Base-by-base conservation (phyloP, 1,140 invertebrate genomes). In the Harpegnathos saltator region DNA sequence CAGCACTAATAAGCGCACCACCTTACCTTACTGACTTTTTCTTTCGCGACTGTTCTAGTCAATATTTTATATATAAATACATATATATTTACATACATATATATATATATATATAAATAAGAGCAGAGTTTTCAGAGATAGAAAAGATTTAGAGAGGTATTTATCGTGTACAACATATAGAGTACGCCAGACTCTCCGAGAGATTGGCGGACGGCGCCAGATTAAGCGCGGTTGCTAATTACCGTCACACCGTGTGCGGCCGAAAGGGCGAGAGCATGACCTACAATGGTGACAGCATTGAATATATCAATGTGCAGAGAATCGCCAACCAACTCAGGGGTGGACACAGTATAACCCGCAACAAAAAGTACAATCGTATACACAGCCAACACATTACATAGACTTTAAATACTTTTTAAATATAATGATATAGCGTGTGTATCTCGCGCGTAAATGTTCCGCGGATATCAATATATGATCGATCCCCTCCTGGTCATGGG, bases 321-420 rank as follows among this genome's bases (percentile, higher is more conserved):
- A 87, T 80, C 44, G 86, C 87, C 82, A 85, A 89, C 85, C 59
- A 94, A 93, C 93, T 94, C 94, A 94, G 94, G 75, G 94, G 94
- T 92, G 90, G 85, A 92, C 84, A 87, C 93, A 94, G 91, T 92
- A 92, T 92, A 93, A 93, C 91, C 91, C 91, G 91, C 71, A 94
- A 94, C 92, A 89, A 92, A 94, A 92, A 94, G 94, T 94, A 94
- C 94, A 94, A 94, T 94, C 92, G 91, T 93, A 94, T 93, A 94
- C 92, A 94, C 91, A 94, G 93, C 93, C 93, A 94, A 94, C 91
- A 77, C 89, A 91, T 91, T 89, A 89, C 89, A 91, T 92, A 90
- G 91, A 92, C 91, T 88, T 91, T 87, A 86, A 93, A 90, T 91
- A 92, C 88, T 3, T 80, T 89, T 91, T 90, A 91, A 90, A 91